Evolutionary conservation across 2,113 vertebrate genomes (phyloP).

Genomic region (Pteropus alecto): DNA sequence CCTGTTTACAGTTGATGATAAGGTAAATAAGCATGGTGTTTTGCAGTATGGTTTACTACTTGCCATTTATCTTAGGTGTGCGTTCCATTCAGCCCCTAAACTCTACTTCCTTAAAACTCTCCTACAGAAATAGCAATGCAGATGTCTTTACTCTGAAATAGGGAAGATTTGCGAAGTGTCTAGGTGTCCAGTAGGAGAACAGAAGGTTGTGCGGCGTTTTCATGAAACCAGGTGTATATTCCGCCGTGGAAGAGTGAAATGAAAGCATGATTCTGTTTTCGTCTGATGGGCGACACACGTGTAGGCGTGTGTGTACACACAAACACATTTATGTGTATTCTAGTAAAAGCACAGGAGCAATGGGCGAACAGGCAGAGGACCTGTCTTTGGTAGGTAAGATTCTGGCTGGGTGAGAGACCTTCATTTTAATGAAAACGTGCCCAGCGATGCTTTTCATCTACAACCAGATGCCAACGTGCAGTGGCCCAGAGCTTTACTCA

Average conservation of each 20-base stretch:
- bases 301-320: too few species aligned
- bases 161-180: neutral
- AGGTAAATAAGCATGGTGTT: neutral
- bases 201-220: neutral
- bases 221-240: neutral
- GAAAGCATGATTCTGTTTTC: neutral
- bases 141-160: neutral
- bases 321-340: neutral
- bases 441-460: neutral
- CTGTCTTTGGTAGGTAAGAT: accelerated
- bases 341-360: neutral
- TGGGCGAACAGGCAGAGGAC: neutral
- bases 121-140: neutral
- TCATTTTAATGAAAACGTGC: neutral
- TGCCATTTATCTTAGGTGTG: neutral
- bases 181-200: neutral
- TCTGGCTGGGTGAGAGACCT: neutral
- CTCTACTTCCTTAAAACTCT: neutral
- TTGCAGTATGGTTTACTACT: neutral
- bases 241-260: neutral
- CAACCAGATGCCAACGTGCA: neutral
- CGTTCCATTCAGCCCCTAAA: neutral
- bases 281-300: accelerated
- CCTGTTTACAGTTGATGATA: neutral
- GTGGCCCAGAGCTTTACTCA: neutral